A percentile compares a stretch with the other conserved stretches of the same genome.
phyloP scores from a whole-genome alignment of 64 coral and sea anemone species.

The Stichodactyla helianthus region DNA sequence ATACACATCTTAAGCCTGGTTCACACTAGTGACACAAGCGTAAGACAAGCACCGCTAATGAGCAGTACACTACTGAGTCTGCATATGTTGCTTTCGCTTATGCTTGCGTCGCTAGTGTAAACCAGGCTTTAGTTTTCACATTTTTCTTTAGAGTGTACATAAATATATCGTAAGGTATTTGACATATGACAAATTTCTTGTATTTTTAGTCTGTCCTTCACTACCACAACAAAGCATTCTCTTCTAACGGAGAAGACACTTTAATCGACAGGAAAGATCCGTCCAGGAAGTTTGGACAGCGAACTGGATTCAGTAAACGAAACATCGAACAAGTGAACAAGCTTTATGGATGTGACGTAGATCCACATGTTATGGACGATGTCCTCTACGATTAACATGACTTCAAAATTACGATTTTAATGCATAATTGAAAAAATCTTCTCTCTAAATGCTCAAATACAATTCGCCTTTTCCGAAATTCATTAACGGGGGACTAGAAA shows the following conservation, averaged over 20 bases:
- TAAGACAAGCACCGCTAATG: too few species aligned
- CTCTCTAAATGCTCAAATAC: background rate
- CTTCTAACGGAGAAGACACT: conserved; percentile 20
- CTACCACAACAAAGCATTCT: conserved; percentile 59
- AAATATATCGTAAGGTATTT: background rate
- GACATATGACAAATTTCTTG: background rate
- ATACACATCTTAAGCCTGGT: too few species aligned
- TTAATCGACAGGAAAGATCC: conserved; percentile 10
- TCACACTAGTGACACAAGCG: too few species aligned
- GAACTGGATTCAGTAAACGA: conserved; percentile 28
- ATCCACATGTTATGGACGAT: background rate
- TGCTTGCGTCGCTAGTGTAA: too few species aligned
- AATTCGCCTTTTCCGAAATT: background rate
- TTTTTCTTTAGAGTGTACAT: too few species aligned
- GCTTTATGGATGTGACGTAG: conserved; percentile 10
- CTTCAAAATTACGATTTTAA: background rate
- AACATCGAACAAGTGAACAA: conserved; percentile 45
- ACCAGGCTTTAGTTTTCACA: too few species aligned
- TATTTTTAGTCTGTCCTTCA: conserved; percentile 48
- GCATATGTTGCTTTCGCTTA: too few species aligned
- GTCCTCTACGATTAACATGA: background rate
- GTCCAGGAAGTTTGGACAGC: conserved; percentile 34
- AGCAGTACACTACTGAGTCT: too few species aligned
- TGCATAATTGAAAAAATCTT: too few species aligned
- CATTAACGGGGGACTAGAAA: too few species aligned